These are phyloP conservation scores for Crocidura indochinensis DNA, from an alignment of 2,797 vertebrate species.

Conservation along the genomic window DNA sequence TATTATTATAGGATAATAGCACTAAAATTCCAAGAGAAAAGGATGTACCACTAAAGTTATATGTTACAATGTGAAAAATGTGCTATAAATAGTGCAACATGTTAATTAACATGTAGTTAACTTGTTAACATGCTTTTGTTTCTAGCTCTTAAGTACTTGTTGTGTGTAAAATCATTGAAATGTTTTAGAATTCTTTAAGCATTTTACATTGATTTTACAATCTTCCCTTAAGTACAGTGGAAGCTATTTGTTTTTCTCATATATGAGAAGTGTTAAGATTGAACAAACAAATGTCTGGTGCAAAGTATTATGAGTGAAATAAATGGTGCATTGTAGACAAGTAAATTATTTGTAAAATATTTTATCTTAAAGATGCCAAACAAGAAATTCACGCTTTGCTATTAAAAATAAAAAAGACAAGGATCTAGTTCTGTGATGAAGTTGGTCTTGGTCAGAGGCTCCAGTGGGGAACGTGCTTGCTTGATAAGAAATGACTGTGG, in stretches of 20 bases:
- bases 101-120: constrained; percentile 80
- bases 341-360: constrained; percentile 89
- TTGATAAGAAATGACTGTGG: no score
- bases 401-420: constrained; percentile 77
- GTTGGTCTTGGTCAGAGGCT: no score
- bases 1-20: constrained; percentile 70
- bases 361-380: constrained; percentile 81
- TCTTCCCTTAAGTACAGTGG: constrained; percentile 83
- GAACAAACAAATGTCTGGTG: constrained; percentile 87
- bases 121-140: constrained; percentile 48
- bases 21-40: constrained; percentile 67
- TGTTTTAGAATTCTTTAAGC: constrained; percentile 72
- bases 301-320: constrained; percentile 86
- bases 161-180: constrained; percentile 73
- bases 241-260: constrained; percentile 81
- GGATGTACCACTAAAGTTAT: not conserved
- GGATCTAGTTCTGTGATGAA: not conserved
- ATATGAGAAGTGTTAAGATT: constrained; percentile 86
- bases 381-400: constrained; percentile 78
- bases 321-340: constrained; percentile 88
- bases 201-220: constrained; percentile 81
- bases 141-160: constrained; percentile 74
- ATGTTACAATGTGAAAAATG: not conserved
- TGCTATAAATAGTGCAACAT: constrained; percentile 68
- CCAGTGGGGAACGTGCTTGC: no score